Base-by-base conservation (phyloP, 2,113 vertebrate species). In the Phaethon lepturus region DNA sequence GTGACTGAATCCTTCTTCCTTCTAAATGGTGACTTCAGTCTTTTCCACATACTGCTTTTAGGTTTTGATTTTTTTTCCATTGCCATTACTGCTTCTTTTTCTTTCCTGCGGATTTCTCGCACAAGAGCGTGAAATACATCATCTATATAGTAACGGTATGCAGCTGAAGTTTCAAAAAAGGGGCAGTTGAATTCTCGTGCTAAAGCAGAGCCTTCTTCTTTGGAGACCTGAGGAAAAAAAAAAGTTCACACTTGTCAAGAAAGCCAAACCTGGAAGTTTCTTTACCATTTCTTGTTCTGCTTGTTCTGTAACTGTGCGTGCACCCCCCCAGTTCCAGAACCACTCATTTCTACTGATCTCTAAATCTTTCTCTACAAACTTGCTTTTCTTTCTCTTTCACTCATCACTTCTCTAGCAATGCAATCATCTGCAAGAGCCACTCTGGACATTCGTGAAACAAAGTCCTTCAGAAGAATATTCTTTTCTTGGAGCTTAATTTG, bases 161-260 rank as follows among this genome's bases (percentile, higher is more conserved):
- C 99, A 1, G 99, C 99, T 0, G 99, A 99, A 0, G 99, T 99
- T 87, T 99, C 99, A 2, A 99, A 99, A 64, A 99, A 99, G 3
- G 99, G 99, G 71, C 99, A 99, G 96, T 74, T 98, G 95, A 99
- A 99, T 17, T 99, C 99, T 15, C 98, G 91, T 0, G 99, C 98
- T 73, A 99, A 53, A 40, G 98, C 98, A 14, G 86, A 92, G 25
- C 99, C 99, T 88, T 99, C 99, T 78, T 99, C 99, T 24, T 98
- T 98, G 76, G 98, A 98, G 78, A 99, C 98, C 99, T 99, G 92
- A 18, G 19, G 33, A 62, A 52, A 38, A 38, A 38, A 2, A 6
- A 29, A 60, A 1, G 22, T 19, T 90, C 75, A 45, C 0, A 17
- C 7, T 26, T 71, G 3, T 86, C 47, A 92, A 56, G 28, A 73